A percentile compares a stretch with the other conserved stretches of the same genome.
Conservation (phyloP, 1,140 invertebrate species). For the Pteromalus puparum region DNA sequence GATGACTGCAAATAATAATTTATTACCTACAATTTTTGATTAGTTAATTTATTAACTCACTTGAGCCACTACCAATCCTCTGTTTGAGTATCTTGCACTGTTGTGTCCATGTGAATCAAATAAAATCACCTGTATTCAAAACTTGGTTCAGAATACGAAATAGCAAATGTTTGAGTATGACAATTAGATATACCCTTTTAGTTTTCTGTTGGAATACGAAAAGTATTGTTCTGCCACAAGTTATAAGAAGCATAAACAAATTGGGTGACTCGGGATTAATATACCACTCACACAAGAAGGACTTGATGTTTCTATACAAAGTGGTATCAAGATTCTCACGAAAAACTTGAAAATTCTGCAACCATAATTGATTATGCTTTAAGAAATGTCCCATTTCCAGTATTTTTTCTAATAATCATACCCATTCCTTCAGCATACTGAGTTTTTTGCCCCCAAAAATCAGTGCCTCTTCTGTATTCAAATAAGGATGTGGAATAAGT, state of each 20-base stretch:
- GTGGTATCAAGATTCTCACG: conserved; percentile 63
- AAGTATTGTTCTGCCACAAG: conserved; percentile 69
- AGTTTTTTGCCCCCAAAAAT: conserved; percentile 63
- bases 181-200: conserved; percentile 59
- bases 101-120: conserved; percentile 71
- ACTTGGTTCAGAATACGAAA: background rate
- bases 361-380: background rate
- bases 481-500: conserved; percentile 67
- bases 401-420: conserved; percentile 53
- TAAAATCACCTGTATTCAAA: conserved; percentile 63
- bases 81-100: conserved; percentile 54
- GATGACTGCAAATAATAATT: conserved; percentile 58
- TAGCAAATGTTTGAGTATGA: background rate
- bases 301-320: conserved; percentile 64
- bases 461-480: conserved; percentile 68
- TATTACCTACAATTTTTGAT: conserved; percentile 22
- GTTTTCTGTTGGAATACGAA: conserved; percentile 71
- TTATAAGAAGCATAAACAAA: conserved; percentile 72
- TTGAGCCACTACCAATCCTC: conserved; percentile 70
- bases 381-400: background rate
- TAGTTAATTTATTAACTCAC: conserved; percentile 56
- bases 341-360: conserved; percentile 68
- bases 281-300: conserved; percentile 67
- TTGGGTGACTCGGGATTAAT: conserved; percentile 61
- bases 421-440: conserved; percentile 71